phyloP scores from a whole-genome alignment of 2,888 invertebrate species.

The Drosophila helvetica region DNA sequence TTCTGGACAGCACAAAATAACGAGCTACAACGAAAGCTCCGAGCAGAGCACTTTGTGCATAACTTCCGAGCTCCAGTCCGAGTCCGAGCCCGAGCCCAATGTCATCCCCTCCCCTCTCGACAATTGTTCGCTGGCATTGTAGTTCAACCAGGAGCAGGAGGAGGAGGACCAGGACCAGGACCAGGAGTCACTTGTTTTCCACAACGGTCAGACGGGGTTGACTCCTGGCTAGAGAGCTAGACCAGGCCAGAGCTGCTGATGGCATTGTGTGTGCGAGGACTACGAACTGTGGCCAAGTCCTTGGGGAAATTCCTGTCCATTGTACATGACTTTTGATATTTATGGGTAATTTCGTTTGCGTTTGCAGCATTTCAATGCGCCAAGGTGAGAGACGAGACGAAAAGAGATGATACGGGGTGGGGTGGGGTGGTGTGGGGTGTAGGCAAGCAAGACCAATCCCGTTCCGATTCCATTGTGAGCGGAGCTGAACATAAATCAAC shows the following conservation, averaged over 20 bases:
- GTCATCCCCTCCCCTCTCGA: constrained; percentile 5
- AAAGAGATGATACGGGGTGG: not conserved
- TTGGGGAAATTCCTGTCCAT: constrained; percentile 79
- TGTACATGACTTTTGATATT: constrained; percentile 80
- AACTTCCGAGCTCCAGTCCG: constrained; percentile 49
- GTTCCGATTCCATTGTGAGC: constrained; percentile 16
- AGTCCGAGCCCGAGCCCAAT: not conserved
- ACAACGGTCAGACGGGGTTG: constrained; percentile 53
- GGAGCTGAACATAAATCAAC: constrained; percentile 66
- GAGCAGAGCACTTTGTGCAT: constrained; percentile 75
- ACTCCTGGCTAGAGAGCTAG: constrained; percentile 41
- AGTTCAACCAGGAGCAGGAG: constrained; percentile 29
- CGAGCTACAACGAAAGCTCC: constrained; percentile 71
- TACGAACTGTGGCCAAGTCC: constrained; percentile 54
- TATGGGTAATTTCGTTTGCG: constrained; percentile 80
- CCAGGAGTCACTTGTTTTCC: constrained; percentile 60
- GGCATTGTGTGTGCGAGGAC: constrained; percentile 18
- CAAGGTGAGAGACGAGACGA: constrained; percentile 44
- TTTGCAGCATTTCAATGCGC: constrained; percentile 76
- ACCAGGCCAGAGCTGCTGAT: constrained; percentile 24
- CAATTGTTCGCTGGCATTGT: constrained; percentile 43
- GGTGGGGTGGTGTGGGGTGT: constrained; percentile 28
- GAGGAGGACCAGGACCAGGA: constrained; percentile 18
- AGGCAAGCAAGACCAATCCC: constrained; percentile 40
- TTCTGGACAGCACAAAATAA: constrained; percentile 69